Evolutionary conservation across 2,113 vertebrate genomes (phyloP).

Genomic region (Podocnemis expansa): DNA sequence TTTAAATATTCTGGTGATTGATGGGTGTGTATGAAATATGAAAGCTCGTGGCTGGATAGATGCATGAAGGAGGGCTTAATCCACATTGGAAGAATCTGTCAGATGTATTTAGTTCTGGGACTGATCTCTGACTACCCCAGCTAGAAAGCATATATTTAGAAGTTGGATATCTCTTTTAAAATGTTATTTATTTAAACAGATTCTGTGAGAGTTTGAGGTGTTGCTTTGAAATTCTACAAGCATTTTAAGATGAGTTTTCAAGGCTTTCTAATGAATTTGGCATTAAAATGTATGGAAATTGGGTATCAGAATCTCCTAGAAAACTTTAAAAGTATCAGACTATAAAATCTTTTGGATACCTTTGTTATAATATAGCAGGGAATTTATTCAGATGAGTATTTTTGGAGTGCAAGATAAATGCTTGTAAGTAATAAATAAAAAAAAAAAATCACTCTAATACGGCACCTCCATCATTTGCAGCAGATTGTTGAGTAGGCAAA

Average conservation of each 20-base stretch:
- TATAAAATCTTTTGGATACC: background rate
- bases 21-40: too few species aligned
- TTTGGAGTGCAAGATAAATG: background rate
- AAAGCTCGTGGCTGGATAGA: too few species aligned
- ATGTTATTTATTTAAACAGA: background rate
- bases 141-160: too few species aligned
- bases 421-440: background rate
- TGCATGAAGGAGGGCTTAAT: too few species aligned
- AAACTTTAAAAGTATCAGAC: background rate
- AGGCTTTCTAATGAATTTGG: background rate
- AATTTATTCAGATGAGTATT: background rate
- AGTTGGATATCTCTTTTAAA: background rate
- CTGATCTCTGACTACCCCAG: too few species aligned
- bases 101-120: too few species aligned
- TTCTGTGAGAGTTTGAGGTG: background rate
- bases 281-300: background rate
- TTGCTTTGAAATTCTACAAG: background rate
- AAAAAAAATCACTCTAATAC: background rate
- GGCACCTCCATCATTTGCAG: background rate
- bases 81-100: too few species aligned
- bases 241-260: background rate
- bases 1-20: too few species aligned
- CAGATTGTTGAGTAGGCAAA: background rate
- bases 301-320: background rate
- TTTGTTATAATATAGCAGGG: background rate